Evolutionary conservation across 35 echinoderm and acorn worm genomes (phyloP), one percentile per base, ranked within the genome.

Genomic region (Acanthaster planci): DNA sequence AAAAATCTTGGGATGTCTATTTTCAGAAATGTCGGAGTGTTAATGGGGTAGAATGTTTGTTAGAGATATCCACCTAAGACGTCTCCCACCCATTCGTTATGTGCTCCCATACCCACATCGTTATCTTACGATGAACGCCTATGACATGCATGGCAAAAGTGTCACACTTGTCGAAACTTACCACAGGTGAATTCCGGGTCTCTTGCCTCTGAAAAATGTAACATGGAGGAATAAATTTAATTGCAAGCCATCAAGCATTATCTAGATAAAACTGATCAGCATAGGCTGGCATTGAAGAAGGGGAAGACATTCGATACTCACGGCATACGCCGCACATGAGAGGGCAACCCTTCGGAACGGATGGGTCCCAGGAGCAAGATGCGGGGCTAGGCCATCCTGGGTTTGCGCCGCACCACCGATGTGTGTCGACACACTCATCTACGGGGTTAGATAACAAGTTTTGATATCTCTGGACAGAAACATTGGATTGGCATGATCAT

Each of bases 261-360:
- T 80, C 12, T 14, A 80, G 12, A 80, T 15, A 19, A 80, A 14
- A 7, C 0, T 39, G 14, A 0, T 80, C 5, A 16, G 14, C 10
- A 39, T 5, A 22, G 32, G 36, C 21, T 10, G 21, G 10, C 0
- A 10, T 55, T 14, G 52, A 55, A 55, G 10, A 14, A 55, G n/a
- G n/a, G n/a, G n/a, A 55, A 14, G 10, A 55, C 21, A 55, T 14
- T 14, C 10, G 19, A 59, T n/a, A 93, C 91, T 93, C 85, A 93
- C 91, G 89, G 39, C 91, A 93, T 23, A 78, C 18, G 4, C 91
- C 91, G 50, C 91, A 93, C 91, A 93, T 93, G 16, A 85, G 76
- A 26, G 91, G 91, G 40, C 91, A 93, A 5, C 56, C 40, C 23
- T 22, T 17, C 15, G 91, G 91, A 1, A 93, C 87, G 22, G 84